Conservation (phyloP, 2,888 invertebrate species). For the Chironomus riparius region DNA sequence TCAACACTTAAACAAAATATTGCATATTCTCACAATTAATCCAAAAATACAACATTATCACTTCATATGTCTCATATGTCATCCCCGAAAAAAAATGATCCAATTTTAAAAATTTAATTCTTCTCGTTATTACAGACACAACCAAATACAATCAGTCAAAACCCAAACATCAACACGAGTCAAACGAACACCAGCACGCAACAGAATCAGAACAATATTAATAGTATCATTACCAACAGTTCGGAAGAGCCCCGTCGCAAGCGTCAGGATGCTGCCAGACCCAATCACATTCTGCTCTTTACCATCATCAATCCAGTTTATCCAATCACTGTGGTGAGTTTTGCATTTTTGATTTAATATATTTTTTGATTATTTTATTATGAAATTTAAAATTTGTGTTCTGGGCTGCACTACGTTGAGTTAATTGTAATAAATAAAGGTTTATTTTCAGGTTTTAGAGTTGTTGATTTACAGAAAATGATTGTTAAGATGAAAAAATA, state of each 20-base stretch:
- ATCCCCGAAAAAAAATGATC: neutral
- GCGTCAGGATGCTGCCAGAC: constrained; percentile 73
- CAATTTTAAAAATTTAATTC: constrained; percentile 11
- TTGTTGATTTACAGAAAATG: too few species aligned
- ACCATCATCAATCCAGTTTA: constrained; percentile 98
- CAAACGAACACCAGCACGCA: constrained; percentile 18
- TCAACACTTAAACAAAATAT: neutral
- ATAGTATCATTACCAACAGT: constrained; percentile 40
- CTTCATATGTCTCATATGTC: neutral
- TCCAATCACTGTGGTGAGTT: constrained; percentile 97
- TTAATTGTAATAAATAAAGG: too few species aligned
- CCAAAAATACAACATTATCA: neutral
- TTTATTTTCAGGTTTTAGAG: too few species aligned
- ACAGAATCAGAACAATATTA: constrained; percentile 43
- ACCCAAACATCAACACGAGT: constrained; percentile 22
- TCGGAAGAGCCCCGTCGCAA: constrained; percentile 61
- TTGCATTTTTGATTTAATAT: neutral
- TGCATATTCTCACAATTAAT: neutral
- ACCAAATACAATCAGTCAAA: constrained; percentile 26
- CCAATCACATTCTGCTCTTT: constrained; percentile 94
- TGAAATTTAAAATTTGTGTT: neutral
- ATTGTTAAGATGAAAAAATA: too few species aligned
- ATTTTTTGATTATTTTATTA: neutral
- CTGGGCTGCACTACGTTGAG: neutral
- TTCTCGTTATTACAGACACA: constrained; percentile 19